A percentile compares a stretch with the other conserved stretches of the same genome.
These are phyloP conservation scores for Drosophila affinis DNA, from an alignment of 2,888 invertebrate genomes.

Conservation along the genomic window DNA sequence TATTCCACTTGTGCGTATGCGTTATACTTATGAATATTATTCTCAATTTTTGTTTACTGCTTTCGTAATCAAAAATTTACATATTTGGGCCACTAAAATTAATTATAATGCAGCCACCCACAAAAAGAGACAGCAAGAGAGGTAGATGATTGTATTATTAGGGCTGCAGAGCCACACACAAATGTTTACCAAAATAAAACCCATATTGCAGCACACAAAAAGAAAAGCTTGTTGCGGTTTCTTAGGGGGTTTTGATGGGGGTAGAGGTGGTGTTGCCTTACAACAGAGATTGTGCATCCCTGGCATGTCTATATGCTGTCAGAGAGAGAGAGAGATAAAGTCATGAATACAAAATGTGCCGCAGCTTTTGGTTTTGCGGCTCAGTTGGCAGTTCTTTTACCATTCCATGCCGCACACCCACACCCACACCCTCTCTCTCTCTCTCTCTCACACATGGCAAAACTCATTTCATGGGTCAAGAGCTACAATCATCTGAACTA, in stretches of 20 bases:
- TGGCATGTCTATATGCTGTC: slow-evolving; percentile 1
- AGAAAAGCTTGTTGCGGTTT: background rate
- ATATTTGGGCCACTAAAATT: slow-evolving; percentile 74
- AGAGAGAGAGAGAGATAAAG: slow-evolving; percentile 34
- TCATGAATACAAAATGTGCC: slow-evolving; percentile 73
- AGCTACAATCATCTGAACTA: slow-evolving; percentile 80
- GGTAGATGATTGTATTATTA: slow-evolving; percentile 1
- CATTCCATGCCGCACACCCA: slow-evolving; percentile 25
- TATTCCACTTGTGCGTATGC: slow-evolving; percentile 56
- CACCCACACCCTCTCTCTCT: slow-evolving; percentile 8
- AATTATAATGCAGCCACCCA: slow-evolving; percentile 66
- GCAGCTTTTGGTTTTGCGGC: slow-evolving; percentile 64
- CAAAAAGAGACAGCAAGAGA: slow-evolving; percentile 9
- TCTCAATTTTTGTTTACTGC: slow-evolving; percentile 52
- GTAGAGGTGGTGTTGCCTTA: background rate
- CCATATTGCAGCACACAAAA: background rate
- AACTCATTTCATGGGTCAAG: slow-evolving; percentile 84
- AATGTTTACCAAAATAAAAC: background rate
- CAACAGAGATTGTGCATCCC: slow-evolving; percentile 10
- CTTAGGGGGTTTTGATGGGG: background rate
- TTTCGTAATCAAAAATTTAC: slow-evolving; percentile 68
- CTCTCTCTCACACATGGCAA: slow-evolving; percentile 66
- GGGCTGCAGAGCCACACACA: slow-evolving; percentile 13
- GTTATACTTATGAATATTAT: slow-evolving; percentile 63
- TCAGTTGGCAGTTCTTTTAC: slow-evolving; percentile 53